Percentiles rank a stretch among this genome's conserved stretches.
Conservation (phyloP, 2,888 invertebrate genomes). For the Apodemia duryi region DNA sequence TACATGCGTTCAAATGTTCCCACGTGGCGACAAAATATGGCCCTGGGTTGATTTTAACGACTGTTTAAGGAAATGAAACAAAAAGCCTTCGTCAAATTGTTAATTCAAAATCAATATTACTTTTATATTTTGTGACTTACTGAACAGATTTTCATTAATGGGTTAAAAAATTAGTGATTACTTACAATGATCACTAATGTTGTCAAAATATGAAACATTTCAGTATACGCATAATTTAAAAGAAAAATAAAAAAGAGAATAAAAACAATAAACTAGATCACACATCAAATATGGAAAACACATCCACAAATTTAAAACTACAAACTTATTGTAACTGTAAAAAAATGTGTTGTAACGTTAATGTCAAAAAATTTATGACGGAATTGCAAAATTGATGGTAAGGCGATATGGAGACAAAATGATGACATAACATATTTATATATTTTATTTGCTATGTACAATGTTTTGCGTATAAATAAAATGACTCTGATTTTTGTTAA, state of each 20-base stretch:
- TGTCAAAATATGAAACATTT: background rate
- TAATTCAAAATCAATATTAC: too few species aligned
- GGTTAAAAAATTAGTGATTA: background rate
- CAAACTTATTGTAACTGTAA: background rate
- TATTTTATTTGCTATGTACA: too few species aligned
- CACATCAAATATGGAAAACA: background rate
- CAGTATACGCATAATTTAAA: too few species aligned
- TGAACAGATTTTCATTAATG: too few species aligned
- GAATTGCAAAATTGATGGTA: too few species aligned
- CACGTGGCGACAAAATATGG: background rate
- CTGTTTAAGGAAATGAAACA: background rate
- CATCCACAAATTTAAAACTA: background rate
- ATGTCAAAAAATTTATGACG: too few species aligned
- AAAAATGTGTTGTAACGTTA: too few species aligned
- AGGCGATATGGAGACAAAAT: too few species aligned
- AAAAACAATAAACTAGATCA: background rate
- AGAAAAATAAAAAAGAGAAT: background rate
- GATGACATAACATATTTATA: too few species aligned
- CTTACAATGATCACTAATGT: conserved; percentile 3
- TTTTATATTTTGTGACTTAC: too few species aligned
- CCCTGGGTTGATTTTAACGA: background rate
- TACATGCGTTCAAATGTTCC: background rate
- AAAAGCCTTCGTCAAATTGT: background rate
- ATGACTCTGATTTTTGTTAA: too few species aligned
- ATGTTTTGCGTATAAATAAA: too few species aligned